phyloP scores from a whole-genome alignment of 1,140 invertebrate genomes.

The Dufourea novaeangliae region DNA sequence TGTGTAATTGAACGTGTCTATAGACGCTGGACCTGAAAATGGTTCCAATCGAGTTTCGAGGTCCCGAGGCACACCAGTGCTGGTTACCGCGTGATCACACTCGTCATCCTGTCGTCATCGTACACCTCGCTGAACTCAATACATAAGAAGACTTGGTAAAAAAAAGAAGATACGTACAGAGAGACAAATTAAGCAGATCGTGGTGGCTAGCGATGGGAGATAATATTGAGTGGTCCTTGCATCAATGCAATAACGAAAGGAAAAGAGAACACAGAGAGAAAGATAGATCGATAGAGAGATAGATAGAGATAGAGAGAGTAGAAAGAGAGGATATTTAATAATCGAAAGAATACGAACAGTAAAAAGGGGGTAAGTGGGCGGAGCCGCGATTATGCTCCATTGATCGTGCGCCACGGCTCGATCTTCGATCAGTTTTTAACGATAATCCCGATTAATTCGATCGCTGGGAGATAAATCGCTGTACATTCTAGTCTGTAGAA shows the following conservation, averaged over 20 bases:
- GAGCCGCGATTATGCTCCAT: slow-evolving; percentile 18
- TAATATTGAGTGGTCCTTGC: slow-evolving; percentile 82
- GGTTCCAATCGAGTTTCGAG: not conserved
- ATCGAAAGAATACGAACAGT: slow-evolving; percentile 66
- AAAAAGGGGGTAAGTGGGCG: slow-evolving; percentile 43
- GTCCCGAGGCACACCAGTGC: not conserved
- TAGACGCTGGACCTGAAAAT: not conserved
- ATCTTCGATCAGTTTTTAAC: slow-evolving; percentile 27
- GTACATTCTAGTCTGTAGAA: too few relatives aligned
- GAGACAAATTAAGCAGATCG: slow-evolving; percentile 80
- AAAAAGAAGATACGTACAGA: slow-evolving; percentile 71
- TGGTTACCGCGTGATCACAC: not conserved
- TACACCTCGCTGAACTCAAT: slow-evolving; percentile 50
- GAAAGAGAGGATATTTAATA: slow-evolving; percentile 44
- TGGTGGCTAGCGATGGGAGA: slow-evolving; percentile 80
- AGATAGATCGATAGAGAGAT: not conserved
- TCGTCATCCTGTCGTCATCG: slow-evolving; percentile 24
- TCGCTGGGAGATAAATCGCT: too few relatives aligned
- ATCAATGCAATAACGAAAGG: slow-evolving; percentile 76
- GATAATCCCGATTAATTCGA: not conserved
- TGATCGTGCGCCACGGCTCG: slow-evolving; percentile 27
- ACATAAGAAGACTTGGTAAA: slow-evolving; percentile 60
- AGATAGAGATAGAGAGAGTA: not conserved
- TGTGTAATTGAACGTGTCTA: slow-evolving; percentile 7
- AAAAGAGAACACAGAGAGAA: slow-evolving; percentile 70